Conservation (phyloP, 2,113 vertebrate genomes). For the rat (Rattus norvegicus) region GRCr8 NC_086029.1:78625501-78626000, state of each 20-base stretch:
- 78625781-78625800: background rate
- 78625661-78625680: background rate
- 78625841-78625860: background rate
- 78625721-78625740: background rate
- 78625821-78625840: background rate
- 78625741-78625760: background rate
- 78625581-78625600: background rate
- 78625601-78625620: background rate
- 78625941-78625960: background rate
- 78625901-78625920: background rate
- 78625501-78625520: background rate
- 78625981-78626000: constrained; percentile 99
- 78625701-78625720: background rate
- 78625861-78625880: background rate
- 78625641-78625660: background rate
- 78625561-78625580: background rate
- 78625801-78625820: background rate
- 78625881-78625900: background rate
- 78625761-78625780: background rate
- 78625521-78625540: background rate
- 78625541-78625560: background rate
- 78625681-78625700: background rate
- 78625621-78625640: background rate
- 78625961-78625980: constrained; percentile 95
- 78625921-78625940: background rate